phyloP scores from a whole-genome alignment of 1,140 invertebrate genomes.

The Charaxes varanes region DNA sequence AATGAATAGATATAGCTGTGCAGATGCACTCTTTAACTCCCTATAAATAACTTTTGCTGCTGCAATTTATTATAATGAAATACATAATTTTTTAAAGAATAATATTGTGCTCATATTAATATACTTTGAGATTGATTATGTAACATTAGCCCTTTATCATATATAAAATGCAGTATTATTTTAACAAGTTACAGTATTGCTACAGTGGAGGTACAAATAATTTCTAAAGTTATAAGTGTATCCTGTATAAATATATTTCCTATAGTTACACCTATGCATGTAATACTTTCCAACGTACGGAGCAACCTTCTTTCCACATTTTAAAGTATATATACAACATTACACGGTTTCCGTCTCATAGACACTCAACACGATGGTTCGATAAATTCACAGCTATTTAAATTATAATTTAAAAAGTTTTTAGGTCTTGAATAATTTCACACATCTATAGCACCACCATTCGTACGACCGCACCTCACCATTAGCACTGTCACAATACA shows the following conservation, averaged over 20 bases:
- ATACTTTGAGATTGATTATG: constrained; percentile 16
- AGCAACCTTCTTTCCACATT: constrained; percentile 18
- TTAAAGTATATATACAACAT: constrained; percentile 23
- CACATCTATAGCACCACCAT: constrained; percentile 52
- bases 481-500: constrained; percentile 11
- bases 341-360: constrained; percentile 21
- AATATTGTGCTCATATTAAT: constrained; percentile 27
- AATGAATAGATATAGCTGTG: too few species aligned
- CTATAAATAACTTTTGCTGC: too few species aligned
- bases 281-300: constrained; percentile 19
- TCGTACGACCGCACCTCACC: constrained; percentile 39
- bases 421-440: constrained; percentile 7
- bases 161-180: constrained; percentile 11
- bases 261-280: constrained; percentile 25
- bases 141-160: constrained; percentile 13
- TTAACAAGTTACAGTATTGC: constrained; percentile 31
- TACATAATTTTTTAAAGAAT: constrained; percentile 8
- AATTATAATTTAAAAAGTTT: constrained; percentile 7
- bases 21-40: too few species aligned
- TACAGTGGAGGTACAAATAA: constrained; percentile 27
- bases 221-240: constrained; percentile 29
- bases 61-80: too few species aligned
- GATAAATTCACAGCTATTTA: constrained; percentile 10
- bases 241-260: constrained; percentile 41
- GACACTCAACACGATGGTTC: constrained; percentile 14